These are phyloP conservation scores for Lomographa bimaculata DNA, from an alignment of 2,888 invertebrate species.

Conservation along the genomic window DNA sequence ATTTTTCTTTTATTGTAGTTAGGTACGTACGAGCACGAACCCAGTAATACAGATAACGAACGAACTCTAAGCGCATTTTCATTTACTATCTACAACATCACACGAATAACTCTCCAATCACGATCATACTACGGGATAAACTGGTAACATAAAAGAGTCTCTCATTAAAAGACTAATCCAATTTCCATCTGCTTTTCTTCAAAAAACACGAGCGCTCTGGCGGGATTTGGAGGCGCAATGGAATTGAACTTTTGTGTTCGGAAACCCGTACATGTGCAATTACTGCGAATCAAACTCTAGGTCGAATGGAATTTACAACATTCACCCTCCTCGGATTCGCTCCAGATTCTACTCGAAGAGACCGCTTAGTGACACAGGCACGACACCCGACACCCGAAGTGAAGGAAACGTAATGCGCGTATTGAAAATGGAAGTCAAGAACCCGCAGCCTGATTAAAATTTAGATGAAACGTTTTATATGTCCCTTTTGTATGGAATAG, in stretches of 20 bases:
- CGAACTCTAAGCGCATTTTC: too few relatives aligned
- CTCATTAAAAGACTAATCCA: conserved; percentile 43
- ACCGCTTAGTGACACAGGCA: conserved; percentile 30
- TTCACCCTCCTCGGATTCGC: conserved; percentile 12
- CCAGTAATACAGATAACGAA: too few relatives aligned
- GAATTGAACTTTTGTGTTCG: conserved; percentile 38
- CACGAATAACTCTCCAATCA: conserved; percentile 13
- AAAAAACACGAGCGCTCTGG: conserved; percentile 22
- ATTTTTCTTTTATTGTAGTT: too few relatives aligned
- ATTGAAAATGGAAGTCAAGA: conserved; percentile 45
- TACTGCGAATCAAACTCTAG: conserved; percentile 49
- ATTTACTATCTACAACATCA: too few relatives aligned
- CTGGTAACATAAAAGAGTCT: conserved; percentile 36
- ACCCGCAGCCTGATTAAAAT: conserved; percentile 63
- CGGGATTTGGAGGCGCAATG: conserved; percentile 26
- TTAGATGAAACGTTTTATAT: conserved; percentile 51
- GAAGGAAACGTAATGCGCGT: conserved; percentile 40
- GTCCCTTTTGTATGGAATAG: conserved; percentile 33
- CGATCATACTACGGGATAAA: too few relatives aligned
- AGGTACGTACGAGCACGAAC: too few relatives aligned
- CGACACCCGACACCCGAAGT: conserved; percentile 37
- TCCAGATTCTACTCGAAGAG: conserved; percentile 28
- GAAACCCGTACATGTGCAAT: conserved; percentile 44
- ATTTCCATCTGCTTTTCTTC: conserved; percentile 33
- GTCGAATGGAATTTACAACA: conserved; percentile 48